phyloP scores from a whole-genome alignment of 1,140 invertebrate genomes.

The Sycobia sp. region DNA sequence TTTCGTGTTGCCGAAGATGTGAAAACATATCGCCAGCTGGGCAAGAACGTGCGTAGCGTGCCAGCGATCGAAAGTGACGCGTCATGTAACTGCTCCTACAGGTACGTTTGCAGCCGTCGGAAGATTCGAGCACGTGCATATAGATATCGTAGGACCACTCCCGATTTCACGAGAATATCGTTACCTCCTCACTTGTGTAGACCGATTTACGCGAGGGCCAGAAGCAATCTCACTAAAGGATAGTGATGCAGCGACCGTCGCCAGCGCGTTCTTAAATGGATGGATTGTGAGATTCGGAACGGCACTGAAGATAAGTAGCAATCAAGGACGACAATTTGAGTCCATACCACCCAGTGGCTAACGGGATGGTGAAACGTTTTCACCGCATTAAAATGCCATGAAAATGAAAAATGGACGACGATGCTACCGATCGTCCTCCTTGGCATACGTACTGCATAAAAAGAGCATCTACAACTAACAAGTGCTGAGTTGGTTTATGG shows the following conservation, averaged over 20 bases:
- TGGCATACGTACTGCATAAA: conserved; percentile 9
- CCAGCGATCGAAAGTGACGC: conserved; percentile 28
- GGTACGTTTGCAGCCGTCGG: background rate
- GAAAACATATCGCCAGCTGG: conserved; percentile 14
- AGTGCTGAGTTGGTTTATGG: too few species aligned
- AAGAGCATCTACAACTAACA: too few species aligned
- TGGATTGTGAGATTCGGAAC: conserved; percentile 5
- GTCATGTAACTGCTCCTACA: conserved; percentile 10
- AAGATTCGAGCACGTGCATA: conserved; percentile 32
- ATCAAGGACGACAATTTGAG: conserved; percentile 22
- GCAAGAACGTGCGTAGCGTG: conserved; percentile 19
- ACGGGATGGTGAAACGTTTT: conserved; percentile 49
- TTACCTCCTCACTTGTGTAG: conserved; percentile 3
- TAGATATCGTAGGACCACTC: conserved; percentile 9
- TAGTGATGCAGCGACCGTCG: background rate
- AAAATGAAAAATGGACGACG: background rate
- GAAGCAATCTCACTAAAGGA: conserved; percentile 5
- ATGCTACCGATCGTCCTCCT: background rate
- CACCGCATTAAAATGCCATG: conserved; percentile 47
- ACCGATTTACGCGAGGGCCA: conserved; percentile 11
- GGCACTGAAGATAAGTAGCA: background rate
- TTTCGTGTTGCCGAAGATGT: conserved; percentile 31
- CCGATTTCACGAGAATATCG: background rate
- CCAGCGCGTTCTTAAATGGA: background rate
- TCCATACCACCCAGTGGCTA: conserved; percentile 50